Evolutionary conservation across 2,888 invertebrate genomes (phyloP).

Genomic region (Scaptomyza caliginosa): DNA sequence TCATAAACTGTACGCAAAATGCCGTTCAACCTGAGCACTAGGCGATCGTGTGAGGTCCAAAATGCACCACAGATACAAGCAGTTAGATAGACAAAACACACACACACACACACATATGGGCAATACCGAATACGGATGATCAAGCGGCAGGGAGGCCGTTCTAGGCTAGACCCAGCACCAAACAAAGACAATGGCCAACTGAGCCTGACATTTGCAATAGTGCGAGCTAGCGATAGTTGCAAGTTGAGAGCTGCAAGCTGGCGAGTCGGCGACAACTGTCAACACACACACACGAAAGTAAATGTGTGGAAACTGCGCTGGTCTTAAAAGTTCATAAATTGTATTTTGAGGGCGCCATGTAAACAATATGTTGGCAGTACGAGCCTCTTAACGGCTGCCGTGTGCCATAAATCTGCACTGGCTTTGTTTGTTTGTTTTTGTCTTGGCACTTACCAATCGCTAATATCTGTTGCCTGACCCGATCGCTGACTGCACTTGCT

Average conservation of each 20-base stretch:
- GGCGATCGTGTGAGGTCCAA: conserved; percentile 71
- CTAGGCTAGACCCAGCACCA: conserved; percentile 31
- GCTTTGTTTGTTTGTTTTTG: conserved; percentile 24
- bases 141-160: conserved; percentile 42
- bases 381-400: conserved; percentile 64
- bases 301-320: conserved; percentile 45
- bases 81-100: conserved; percentile 23
- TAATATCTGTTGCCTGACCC: conserved; percentile 39
- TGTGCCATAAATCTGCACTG: conserved; percentile 69
- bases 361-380: conserved; percentile 65
- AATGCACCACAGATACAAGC: conserved; percentile 24
- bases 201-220: conserved; percentile 58
- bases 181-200: conserved; percentile 46
- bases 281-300: conserved; percentile 76
- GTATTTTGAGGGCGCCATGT: conserved; percentile 61
- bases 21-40: conserved; percentile 57
- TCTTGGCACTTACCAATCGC: conserved; percentile 65
- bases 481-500: conserved; percentile 78
- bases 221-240: conserved; percentile 37
- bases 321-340: conserved; percentile 74
- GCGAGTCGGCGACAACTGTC: conserved; percentile 68
- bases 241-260: conserved; percentile 21
- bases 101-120: conserved; percentile 25
- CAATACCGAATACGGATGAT: conserved; percentile 68
- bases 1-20: conserved; percentile 68